Evolutionary conservation across 2,113 vertebrate species (phyloP), one percentile per base, ranked within the genome.

Genomic region (Proterorhinus semilunaris): DNA sequence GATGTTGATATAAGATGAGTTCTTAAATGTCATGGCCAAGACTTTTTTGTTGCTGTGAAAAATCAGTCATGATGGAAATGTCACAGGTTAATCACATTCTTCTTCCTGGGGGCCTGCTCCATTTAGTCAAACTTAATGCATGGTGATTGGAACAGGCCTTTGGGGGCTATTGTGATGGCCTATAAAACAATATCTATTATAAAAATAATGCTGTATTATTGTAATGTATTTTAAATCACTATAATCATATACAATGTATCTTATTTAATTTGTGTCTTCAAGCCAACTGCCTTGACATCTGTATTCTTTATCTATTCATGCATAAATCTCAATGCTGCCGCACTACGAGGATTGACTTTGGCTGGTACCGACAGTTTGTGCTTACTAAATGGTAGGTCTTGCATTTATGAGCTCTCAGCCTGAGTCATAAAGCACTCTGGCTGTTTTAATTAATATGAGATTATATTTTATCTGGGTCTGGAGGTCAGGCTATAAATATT

Each of bases 81-180:
- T 72, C 73, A 62, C 43, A 66, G 72, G 72, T 80, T 78, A 72
- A 76, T 76, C 69, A 69, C 73, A 68, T 63, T 59, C 74, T 69
- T 70, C 13, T 48, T 62, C 17, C 44, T 52, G 46, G 42, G 58
- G 51, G 62, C 27, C 46, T 66, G 54, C 42, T 63, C 65, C 15
- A 66, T 76, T 74, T 58, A 72, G 72, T 76, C 42, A 70, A 13
- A 47, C 48, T 42, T 68, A 68, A 78, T 72, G 59, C 8, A 42
- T 43, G 58, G 42, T 66, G 67, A 65, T 75, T 36, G 53, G 11
- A 36, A 45, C 66, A 17, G 52, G 54, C 62, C 46, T 11, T 11
- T 15, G 57, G 46, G 75, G 46, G 43, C 69, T 54, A 12, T 27
- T 46, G 52, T 71, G 44, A 53, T 12, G 52, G 59, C 6, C 17